Base-by-base conservation (phyloP, 2,888 invertebrate species). In the Thecophora atra region DNA sequence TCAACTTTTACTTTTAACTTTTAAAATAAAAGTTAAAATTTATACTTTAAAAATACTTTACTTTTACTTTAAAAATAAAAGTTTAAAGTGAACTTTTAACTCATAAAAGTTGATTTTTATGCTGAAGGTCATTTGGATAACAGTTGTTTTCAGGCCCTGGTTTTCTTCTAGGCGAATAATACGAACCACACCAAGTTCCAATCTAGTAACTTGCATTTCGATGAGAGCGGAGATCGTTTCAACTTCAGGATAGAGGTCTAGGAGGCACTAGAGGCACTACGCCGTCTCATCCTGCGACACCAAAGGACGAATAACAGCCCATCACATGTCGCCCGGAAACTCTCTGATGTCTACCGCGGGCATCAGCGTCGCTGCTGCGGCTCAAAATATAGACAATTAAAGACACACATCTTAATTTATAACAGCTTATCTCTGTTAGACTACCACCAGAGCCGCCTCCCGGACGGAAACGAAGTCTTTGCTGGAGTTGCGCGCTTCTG, bases 211-310 rank as follows among this genome's bases (percentile, higher is more conserved):
- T 79, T 86, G 69, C 81, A 83, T 73, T 86, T 87, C 77, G 84
- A 85, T 76, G 82, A 84, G 37, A 81, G 87, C 42, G 96, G 96
- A 2, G 90, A 92, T 78, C 88, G 94, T 67, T 78, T 83, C 65
- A 82, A 81, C 74, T 86, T 74, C 88, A 89, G 78, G 87, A 88
- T 77, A 86, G 89, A 74, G 89, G 90, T 80, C 87, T 90, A 79
- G 74, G 82, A 83, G 47, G 82, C 85, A 0, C 70, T 80, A 47
- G 80, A 80, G 26, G n/a, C 80, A 81, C 72, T 88, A 89, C 73
- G 80, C 77, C n/a, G 88, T 89, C 56, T 85, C 82, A 2, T 75
- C 80, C 21, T 87, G 86, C 85, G 82, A 83, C 56, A 82, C 86
- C 6, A 78, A 81, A 42, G 82, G 84, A 3, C 83, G 84, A 74